Evolutionary conservation across 2,113 vertebrate genomes (phyloP).

Genomic region (Campylomormyrus numenius): DNA sequence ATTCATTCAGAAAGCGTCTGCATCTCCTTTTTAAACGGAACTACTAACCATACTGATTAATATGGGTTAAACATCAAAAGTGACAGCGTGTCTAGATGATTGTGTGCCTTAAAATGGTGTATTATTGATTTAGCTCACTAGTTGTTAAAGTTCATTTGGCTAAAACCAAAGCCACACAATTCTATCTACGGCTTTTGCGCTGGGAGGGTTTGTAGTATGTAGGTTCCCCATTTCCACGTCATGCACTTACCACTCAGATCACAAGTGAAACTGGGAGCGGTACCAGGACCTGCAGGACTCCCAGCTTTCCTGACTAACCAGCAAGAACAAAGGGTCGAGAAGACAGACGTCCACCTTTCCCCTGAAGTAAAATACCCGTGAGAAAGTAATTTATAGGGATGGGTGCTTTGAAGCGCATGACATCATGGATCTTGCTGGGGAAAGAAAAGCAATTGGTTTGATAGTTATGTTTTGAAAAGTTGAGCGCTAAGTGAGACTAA

Average conservation of each 20-base stretch:
- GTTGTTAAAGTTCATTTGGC: background rate
- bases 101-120: background rate
- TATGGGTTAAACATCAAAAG: background rate
- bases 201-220: background rate
- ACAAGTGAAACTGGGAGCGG: background rate
- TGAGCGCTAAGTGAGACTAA: background rate
- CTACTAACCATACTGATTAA: background rate
- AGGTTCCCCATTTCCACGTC: background rate
- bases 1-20: background rate
- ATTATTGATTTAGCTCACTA: background rate
- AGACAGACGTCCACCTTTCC: background rate
- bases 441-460: background rate
- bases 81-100: background rate
- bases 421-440: background rate
- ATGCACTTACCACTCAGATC: background rate
- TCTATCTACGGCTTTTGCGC: background rate
- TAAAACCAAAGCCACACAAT: background rate
- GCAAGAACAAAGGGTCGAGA: background rate
- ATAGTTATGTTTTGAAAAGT: background rate
- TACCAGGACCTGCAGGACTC: background rate
- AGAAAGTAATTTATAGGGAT: background rate
- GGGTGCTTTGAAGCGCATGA: background rate
- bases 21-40: background rate
- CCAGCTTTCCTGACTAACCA: background rate
- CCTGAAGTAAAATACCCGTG: background rate